Base-by-base conservation (phyloP, 2,797 vertebrate genomes). In the Acrossocheilus wenchowensis region DNA sequence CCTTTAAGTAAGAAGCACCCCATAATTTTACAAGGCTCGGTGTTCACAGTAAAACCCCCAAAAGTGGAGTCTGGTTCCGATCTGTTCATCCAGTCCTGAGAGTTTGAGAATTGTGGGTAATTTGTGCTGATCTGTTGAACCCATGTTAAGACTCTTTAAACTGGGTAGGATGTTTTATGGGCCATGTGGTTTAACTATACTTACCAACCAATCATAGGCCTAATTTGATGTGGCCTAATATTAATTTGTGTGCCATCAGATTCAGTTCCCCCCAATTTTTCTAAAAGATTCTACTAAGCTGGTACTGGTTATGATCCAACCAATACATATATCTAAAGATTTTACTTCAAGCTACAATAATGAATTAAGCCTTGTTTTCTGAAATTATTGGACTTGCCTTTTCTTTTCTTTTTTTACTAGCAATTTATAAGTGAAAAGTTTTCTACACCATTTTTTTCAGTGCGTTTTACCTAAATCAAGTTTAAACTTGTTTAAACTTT, bases 1-100 rank as follows among this genome's bases (percentile, higher is more conserved):
- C 89, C 85, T 89, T 91, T 92, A 87, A 86, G 83, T 85, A 72
- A 88, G 78, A 87, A 54, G 50, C 26, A 77, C 34, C 52, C 21
- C 17, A 85, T 87, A 45, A 81, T 85, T 84, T 82, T 64, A 64
- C 26, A 30, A 30, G 12, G 26, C 26, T 30, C 26, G 36, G 17
- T 72, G 26, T 80, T 87, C 66, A 66, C 10, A 60, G 52, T 41
- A 60, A 78, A 60, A 26, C 0, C 5, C 77, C 77, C 34, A n/a
- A 52, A 66, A 84, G 48, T 66, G 57, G 5, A 41, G 60, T 64
- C 71, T 62, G 26, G 54, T 41, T 62, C 19, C 10, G 7, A 84
- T 30, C 43, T 52, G 73, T 69, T 41, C 48, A 36, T 71, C 26
- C 12, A 23, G n/a, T 45, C 23, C 8, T 17, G 73, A 43, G 23